These are phyloP conservation scores for Cylloceria caligata DNA, from an alignment of 2,888 invertebrate species.

Conservation along the genomic window DNA sequence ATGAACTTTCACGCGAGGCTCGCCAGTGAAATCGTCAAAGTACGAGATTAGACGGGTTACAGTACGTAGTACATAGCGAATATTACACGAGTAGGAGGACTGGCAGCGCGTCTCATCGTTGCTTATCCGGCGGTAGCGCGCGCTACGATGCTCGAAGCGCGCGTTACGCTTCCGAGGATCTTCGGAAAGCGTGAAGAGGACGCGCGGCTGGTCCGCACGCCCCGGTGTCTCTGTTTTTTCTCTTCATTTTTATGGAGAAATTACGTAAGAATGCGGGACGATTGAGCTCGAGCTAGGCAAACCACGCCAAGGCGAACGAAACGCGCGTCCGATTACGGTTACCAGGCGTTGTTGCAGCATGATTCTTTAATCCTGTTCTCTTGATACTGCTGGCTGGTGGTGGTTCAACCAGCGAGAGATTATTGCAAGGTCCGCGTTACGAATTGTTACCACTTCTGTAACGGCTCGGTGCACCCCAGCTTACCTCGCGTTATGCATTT, in stretches of 20 bases:
- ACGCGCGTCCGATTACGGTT: conserved; percentile 67
- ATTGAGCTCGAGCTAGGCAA: conserved; percentile 64
- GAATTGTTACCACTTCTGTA: conserved; percentile 69
- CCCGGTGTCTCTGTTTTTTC: conserved; percentile 46
- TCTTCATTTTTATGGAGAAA: conserved; percentile 64
- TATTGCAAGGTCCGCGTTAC: conserved; percentile 56
- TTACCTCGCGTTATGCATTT: conserved; percentile 45
- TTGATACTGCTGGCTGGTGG: conserved; percentile 3
- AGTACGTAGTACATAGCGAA: conserved; percentile 49
- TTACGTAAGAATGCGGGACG: conserved; percentile 73
- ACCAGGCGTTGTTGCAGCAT: conserved; percentile 59
- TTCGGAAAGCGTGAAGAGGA: conserved; percentile 83
- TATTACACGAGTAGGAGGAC: conserved; percentile 52
- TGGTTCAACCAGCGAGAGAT: conserved; percentile 34
- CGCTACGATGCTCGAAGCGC: conserved; percentile 49
- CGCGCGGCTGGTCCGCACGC: conserved; percentile 62
- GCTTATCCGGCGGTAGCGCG: conserved; percentile 52
- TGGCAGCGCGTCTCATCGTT: conserved; percentile 54
- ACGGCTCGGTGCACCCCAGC: conserved; percentile 67
- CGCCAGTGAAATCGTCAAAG: conserved; percentile 57
- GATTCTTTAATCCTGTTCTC: neutral
- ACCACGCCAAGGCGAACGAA: conserved; percentile 37
- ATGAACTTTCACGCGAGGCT: conserved; percentile 59
- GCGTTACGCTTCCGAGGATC: conserved; percentile 79
- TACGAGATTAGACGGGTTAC: conserved; percentile 4